Percentiles rank a stretch among this genome's conserved stretches.
phyloP scores from a whole-genome alignment of 1,140 invertebrate species.

The Aphelenchoides avenae region DNA sequence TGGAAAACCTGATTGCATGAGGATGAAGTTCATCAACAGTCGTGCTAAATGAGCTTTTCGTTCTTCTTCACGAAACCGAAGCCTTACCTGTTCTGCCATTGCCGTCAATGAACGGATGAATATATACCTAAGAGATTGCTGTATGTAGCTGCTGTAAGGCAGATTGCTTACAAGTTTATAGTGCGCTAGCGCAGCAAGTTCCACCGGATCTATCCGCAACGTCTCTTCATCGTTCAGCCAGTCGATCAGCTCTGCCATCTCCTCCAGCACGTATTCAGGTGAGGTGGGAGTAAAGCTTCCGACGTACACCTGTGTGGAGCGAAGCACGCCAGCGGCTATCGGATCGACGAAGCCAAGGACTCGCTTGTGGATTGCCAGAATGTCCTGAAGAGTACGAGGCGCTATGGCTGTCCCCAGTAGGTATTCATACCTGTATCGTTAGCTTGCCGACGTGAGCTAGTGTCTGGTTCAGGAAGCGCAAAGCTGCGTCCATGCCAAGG shows the following conservation, averaged over 20 bases:
- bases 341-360: constrained; percentile 81
- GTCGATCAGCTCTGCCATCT: constrained; percentile 80
- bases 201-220: constrained; percentile 76
- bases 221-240: constrained; percentile 83
- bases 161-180: constrained; percentile 76
- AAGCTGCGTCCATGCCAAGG: constrained; percentile 82
- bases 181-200: constrained; percentile 86
- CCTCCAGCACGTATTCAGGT: constrained; percentile 73
- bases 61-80: no score
- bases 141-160: not conserved
- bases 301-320: constrained; percentile 49
- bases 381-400: constrained; percentile 75
- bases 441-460: constrained; percentile 64
- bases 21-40: constrained; percentile 88
- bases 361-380: constrained; percentile 83
- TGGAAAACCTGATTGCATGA: constrained; percentile 96
- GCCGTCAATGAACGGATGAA: constrained; percentile 63
- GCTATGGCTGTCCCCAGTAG: no score
- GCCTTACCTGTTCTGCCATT: constrained; percentile 92
- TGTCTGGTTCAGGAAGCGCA: constrained; percentile 90
- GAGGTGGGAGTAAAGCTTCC: constrained; percentile 44
- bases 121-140: constrained; percentile 42
- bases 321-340: constrained; percentile 62
- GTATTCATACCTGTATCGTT: constrained; percentile 32
- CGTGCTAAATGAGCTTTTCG: no score